phyloP scores from a whole-genome alignment of 2,888 invertebrate genomes.

The Drosophila paramelanica region DNA sequence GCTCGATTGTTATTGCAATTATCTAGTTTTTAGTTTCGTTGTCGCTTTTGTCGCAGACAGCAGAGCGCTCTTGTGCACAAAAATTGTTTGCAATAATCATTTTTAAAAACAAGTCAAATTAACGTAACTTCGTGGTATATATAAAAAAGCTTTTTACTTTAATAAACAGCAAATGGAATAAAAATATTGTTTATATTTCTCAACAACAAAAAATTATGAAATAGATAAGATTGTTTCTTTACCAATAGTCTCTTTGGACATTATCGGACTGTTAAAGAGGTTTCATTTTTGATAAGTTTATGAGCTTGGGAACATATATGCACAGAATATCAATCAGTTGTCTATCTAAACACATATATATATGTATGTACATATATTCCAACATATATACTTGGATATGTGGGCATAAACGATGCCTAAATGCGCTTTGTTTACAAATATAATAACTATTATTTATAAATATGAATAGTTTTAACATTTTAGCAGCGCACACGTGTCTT shows the following conservation, averaged over 20 bases:
- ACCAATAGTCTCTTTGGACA: not conserved
- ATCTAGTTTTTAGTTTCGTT: no score
- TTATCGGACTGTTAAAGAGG: not conserved
- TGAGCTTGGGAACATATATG: slow-evolving; percentile 9
- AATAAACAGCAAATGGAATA: slow-evolving; percentile 22
- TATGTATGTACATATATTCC: not conserved
- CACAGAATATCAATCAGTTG: slow-evolving; percentile 36
- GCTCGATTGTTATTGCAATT: no score
- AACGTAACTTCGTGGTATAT: no score
- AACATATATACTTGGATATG: not conserved
- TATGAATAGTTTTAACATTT: not conserved
- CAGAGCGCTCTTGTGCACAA: no score
- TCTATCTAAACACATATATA: not conserved
- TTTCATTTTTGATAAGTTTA: not conserved
- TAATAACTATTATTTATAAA: not conserved
- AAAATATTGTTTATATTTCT: slow-evolving; percentile 13
- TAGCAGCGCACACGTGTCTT: no score
- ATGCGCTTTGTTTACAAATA: slow-evolving; percentile 9
- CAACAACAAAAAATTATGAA: not conserved
- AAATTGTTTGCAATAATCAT: no score
- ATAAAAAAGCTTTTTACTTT: no score
- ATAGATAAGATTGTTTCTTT: slow-evolving; percentile 7
- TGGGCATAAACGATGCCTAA: not conserved
- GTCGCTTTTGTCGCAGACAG: no score
- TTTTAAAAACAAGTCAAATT: no score